Evolutionary conservation across 2,113 vertebrate species (phyloP).

Genomic region (Eulemur rufifrons): DNA sequence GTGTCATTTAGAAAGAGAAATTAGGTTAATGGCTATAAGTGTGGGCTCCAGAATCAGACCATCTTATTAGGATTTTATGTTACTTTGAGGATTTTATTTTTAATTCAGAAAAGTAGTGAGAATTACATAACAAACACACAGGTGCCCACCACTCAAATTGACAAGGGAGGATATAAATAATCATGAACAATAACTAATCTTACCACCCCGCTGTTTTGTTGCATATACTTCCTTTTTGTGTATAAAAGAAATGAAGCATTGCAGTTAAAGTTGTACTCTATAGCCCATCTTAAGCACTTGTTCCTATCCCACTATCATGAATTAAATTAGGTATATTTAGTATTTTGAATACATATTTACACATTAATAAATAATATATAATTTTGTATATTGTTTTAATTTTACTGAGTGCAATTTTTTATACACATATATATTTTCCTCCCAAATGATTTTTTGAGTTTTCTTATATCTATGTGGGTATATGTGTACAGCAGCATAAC

Average conservation of each 20-base stretch:
- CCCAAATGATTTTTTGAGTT: neutral
- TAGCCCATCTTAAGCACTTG: neutral
- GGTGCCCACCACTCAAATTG: neutral
- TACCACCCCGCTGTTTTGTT: neutral
- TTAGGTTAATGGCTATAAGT: neutral
- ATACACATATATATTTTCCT: neutral
- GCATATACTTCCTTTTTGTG: neutral
- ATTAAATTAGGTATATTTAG: neutral
- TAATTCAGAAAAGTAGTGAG: neutral
- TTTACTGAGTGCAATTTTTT: neutral
- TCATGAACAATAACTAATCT: neutral
- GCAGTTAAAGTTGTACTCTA: neutral
- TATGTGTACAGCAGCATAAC: neutral
- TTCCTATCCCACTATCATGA: neutral
- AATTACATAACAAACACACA: neutral
- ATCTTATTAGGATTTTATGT: neutral
- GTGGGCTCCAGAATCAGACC: neutral
- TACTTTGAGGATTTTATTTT: slow-evolving; percentile 26
- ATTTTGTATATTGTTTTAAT: neutral
- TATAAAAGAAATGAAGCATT: neutral
- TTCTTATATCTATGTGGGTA: neutral
- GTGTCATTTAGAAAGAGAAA: neutral
- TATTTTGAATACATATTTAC: neutral
- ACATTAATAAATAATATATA: neutral
- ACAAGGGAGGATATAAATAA: neutral